Evolutionary conservation across 2,888 invertebrate species (phyloP).

Genomic region (Cerceris ruficornis): DNA sequence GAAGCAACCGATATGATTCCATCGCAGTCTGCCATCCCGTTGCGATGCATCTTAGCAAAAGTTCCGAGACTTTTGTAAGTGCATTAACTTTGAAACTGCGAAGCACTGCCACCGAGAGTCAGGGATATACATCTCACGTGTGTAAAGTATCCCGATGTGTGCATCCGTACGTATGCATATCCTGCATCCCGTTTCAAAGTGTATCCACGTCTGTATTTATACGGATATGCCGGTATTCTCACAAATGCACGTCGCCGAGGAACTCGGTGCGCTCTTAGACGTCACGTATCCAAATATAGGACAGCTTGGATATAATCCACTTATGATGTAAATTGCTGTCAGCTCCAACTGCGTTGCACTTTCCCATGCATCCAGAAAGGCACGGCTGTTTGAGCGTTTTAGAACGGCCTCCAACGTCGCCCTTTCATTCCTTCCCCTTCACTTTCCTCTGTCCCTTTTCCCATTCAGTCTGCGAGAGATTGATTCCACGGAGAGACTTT

Average conservation of each 20-base stretch:
- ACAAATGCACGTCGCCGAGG: not conserved
- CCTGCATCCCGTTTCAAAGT: not conserved
- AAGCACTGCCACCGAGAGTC: not conserved
- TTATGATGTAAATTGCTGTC: constrained; percentile 54
- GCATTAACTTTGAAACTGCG: constrained; percentile 53
- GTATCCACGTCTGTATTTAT: not conserved
- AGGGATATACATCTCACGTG: not conserved
- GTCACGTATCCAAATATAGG: constrained; percentile 35
- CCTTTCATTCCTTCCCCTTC: not conserved
- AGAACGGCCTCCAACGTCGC: not conserved
- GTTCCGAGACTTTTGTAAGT: constrained; percentile 60
- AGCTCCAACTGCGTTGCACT: constrained; percentile 36
- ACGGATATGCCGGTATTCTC: not conserved
- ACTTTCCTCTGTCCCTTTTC: not conserved
- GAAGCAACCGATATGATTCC: constrained; percentile 15
- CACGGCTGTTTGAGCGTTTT: not conserved
- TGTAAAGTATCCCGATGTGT: not conserved
- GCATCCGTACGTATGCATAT: not conserved
- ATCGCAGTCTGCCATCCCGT: not conserved
- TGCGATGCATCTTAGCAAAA: constrained; percentile 28
- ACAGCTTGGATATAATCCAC: constrained; percentile 48
- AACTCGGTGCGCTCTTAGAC: constrained; percentile 20
- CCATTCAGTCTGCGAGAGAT: not conserved
- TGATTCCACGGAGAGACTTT: not conserved
- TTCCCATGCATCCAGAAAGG: not conserved